Conservation (phyloP, 2,888 invertebrate species). For the Neria commutata region DNA sequence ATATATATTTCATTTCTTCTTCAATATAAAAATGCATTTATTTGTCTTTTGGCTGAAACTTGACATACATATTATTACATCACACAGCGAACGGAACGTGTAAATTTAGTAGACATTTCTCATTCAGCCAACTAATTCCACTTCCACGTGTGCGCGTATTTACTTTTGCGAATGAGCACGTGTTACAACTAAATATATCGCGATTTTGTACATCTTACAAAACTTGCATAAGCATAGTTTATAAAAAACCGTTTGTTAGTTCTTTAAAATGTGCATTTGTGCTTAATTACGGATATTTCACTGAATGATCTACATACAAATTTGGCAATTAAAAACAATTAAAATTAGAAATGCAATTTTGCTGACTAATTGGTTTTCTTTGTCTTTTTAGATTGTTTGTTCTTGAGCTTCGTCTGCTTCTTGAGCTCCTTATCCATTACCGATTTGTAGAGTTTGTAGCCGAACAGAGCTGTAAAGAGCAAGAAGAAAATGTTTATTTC, state of each 20-base stretch:
- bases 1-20: not conserved
- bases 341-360: not conserved
- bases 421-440: conserved; percentile 77
- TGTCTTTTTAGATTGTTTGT: conserved; percentile 81
- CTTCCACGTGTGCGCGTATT: too few relatives aligned
- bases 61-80: too few relatives aligned
- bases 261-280: not conserved
- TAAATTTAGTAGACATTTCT: too few relatives aligned
- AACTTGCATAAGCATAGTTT: not conserved
- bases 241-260: not conserved
- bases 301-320: not conserved
- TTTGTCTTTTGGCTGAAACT: too few relatives aligned
- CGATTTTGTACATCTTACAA: too few relatives aligned
- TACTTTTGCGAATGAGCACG: too few relatives aligned
- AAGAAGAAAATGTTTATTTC: conserved; percentile 27
- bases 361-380: conserved; percentile 62
- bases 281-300: not conserved
- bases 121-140: too few relatives aligned
- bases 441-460: conserved; percentile 83
- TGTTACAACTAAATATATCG: too few relatives aligned
- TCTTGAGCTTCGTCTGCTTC: conserved; percentile 80
- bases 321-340: conserved; percentile 3
- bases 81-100: too few relatives aligned
- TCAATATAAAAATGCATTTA: not conserved
- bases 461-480: conserved; percentile 78